Conservation (phyloP, 2,797 vertebrate species). For the Balearica regulorum region DNA sequence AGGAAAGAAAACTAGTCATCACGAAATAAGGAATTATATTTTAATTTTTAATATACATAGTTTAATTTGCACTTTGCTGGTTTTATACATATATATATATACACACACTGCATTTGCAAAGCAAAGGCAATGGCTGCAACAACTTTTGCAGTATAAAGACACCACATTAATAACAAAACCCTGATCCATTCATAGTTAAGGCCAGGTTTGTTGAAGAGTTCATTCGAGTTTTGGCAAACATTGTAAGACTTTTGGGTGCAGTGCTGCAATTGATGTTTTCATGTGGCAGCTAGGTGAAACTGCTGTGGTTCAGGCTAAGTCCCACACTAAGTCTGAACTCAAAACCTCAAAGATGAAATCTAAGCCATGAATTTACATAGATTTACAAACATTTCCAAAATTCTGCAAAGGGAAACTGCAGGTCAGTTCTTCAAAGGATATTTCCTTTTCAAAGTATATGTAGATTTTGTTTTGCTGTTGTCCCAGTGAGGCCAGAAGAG, state of each 20-base stretch:
- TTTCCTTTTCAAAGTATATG: neutral
- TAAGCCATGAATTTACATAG: neutral
- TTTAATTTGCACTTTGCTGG: neutral
- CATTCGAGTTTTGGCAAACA: constrained; percentile 6
- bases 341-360: neutral
- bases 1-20: constrained; percentile 6
- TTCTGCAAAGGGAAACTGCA: neutral
- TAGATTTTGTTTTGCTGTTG: neutral
- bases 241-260: neutral
- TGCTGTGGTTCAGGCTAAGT: neutral
- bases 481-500: neutral
- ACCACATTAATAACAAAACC: neutral
- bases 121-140: neutral
- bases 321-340: neutral
- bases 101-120: neutral
- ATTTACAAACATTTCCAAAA: constrained; percentile 14
- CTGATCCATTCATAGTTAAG: neutral
- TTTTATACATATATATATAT: neutral
- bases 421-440: neutral
- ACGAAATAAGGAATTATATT: neutral
- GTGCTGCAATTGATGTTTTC: neutral
- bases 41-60: neutral
- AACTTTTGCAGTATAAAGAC: constrained; percentile 5
- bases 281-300: constrained; percentile 15
- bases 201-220: constrained; percentile 12